Conservation (phyloP, 2,888 invertebrate species). For the Drosophila testacea region DNA sequence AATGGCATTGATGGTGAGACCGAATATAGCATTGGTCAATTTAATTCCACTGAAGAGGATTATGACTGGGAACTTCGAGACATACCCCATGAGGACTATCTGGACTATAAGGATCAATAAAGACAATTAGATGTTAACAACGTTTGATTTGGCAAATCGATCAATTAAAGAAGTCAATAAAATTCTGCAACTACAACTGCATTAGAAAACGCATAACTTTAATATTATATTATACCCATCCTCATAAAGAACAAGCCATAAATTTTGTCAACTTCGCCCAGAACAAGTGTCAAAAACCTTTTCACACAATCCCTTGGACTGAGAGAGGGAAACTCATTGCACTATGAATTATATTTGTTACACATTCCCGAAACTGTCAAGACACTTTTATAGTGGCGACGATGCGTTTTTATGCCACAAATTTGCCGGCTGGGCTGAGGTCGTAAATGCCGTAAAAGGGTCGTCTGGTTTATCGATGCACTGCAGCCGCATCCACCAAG, state of each 20-base stretch:
- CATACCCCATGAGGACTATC: background rate
- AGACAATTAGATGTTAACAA: background rate
- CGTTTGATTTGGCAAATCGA: background rate
- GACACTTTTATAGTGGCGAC: slow-evolving; percentile 62
- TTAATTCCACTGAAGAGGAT: background rate
- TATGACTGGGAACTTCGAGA: slow-evolving; percentile 30
- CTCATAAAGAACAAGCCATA: slow-evolving; percentile 20
- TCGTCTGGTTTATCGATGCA: slow-evolving; percentile 62
- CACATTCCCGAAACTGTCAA: slow-evolving; percentile 54
- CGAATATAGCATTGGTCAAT: background rate
- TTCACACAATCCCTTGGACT: slow-evolving; percentile 55
- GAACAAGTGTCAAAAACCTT: slow-evolving; percentile 52
- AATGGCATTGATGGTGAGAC: slow-evolving; percentile 6
- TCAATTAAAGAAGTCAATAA: slow-evolving; percentile 3
- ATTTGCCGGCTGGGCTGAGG: slow-evolving; percentile 63
- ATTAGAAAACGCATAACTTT: background rate
- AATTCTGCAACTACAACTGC: slow-evolving; percentile 5
- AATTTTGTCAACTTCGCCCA: slow-evolving; percentile 26
- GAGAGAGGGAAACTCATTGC: slow-evolving; percentile 8
- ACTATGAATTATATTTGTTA: slow-evolving; percentile 65
- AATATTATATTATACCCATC: background rate
- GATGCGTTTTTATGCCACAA: slow-evolving; percentile 65
- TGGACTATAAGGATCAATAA: slow-evolving; percentile 26
- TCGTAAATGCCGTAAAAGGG: slow-evolving; percentile 34
- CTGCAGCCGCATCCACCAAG: slow-evolving; percentile 37